These are phyloP conservation scores for Albula goreensis DNA, from an alignment of 2,113 vertebrate species.

Conservation along the genomic window DNA sequence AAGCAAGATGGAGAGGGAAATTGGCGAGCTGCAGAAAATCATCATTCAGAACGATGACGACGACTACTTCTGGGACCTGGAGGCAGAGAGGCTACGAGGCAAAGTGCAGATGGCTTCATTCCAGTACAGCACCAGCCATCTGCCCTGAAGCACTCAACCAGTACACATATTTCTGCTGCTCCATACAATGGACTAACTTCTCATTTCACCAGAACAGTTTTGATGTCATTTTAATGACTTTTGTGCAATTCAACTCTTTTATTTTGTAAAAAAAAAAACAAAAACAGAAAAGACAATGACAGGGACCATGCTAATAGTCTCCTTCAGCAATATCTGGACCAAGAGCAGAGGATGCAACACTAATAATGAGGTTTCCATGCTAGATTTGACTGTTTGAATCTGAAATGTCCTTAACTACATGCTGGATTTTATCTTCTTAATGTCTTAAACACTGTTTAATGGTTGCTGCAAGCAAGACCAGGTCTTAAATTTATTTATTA, in stretches of 20 bases:
- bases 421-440: slow-evolving; percentile 50
- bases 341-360: slow-evolving; percentile 41
- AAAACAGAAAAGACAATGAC: slow-evolving; percentile 32
- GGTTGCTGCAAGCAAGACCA: slow-evolving; percentile 15
- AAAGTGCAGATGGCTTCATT: slow-evolving; percentile 85
- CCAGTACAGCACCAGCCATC: slow-evolving; percentile 75
- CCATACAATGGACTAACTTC: not conserved
- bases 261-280: not conserved
- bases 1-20: slow-evolving; percentile 87
- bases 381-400: slow-evolving; percentile 19
- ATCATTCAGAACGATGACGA: slow-evolving; percentile 82
- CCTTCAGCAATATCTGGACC: slow-evolving; percentile 47
- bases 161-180: slow-evolving; percentile 12
- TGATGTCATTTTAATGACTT: not conserved
- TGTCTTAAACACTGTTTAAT: slow-evolving; percentile 51
- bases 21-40: slow-evolving; percentile 81
- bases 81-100: slow-evolving; percentile 79
- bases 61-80: slow-evolving; percentile 81
- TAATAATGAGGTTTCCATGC: slow-evolving; percentile 38
- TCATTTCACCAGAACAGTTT: not conserved
- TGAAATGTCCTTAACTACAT: slow-evolving; percentile 23
- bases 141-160: slow-evolving; percentile 50
- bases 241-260: slow-evolving; percentile 10
- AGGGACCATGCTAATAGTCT: slow-evolving; percentile 30
- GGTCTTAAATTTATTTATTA: slow-evolving; percentile 67